Evolutionary conservation across 2,113 vertebrate genomes (phyloP).

Genomic region (Caloenas nicobarica): DNA sequence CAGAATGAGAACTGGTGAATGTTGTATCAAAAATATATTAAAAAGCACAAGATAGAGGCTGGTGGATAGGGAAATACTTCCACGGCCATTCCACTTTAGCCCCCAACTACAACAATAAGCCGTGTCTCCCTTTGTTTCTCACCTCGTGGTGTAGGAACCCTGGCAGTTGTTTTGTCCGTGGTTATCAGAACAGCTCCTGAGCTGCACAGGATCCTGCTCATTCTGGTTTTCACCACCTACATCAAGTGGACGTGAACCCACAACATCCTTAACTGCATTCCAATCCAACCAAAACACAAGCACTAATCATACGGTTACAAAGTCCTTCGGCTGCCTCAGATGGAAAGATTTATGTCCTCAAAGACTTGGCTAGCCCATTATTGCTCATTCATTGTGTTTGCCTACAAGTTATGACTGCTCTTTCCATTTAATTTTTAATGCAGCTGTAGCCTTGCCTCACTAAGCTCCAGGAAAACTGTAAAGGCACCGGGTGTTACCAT

Average conservation of each 20-base stretch:
- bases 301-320: conserved; percentile 27
- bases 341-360: conserved; percentile 48
- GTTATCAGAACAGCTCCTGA: background rate
- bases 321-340: conserved; percentile 49
- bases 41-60: background rate
- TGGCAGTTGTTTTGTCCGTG: background rate
- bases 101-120: background rate
- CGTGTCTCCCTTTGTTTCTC: background rate
- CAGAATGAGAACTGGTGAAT: background rate
- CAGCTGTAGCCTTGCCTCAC: background rate
- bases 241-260: conserved; percentile 17
- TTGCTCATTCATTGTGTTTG: conserved; percentile 51
- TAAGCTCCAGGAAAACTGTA: conserved; percentile 24
- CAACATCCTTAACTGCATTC: conserved; percentile 51
- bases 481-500: conserved; percentile 28
- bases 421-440: conserved; percentile 56
- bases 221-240: conserved; percentile 58
- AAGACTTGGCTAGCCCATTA: conserved; percentile 26
- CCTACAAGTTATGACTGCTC: conserved; percentile 52
- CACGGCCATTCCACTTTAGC: background rate
- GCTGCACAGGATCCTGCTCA: background rate
- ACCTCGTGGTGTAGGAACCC: background rate
- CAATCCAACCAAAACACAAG: conserved; percentile 45
- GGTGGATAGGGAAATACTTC: background rate
- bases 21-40: background rate